Base-by-base conservation (phyloP, 37 sponge, comb jelly and placozoan species). In the Haliclona indistincta region DNA sequence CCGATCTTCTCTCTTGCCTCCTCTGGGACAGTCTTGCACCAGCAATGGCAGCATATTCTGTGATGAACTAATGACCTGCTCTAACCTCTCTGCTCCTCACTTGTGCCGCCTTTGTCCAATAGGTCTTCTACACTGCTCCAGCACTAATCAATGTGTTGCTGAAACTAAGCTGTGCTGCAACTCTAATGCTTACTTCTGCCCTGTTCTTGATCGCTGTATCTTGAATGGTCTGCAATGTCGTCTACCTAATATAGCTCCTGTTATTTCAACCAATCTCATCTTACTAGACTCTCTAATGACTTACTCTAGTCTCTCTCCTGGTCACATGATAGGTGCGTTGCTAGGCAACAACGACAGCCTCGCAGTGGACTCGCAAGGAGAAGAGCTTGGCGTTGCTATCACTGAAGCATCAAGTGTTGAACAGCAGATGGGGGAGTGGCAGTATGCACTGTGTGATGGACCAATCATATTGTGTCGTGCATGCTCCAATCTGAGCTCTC, bases 221-320 rank as follows among this genome's bases (percentile, higher is more conserved):
- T 30, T 28, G 5, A 26, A 11, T 58, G 61, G 74, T 30, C 39
- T 15, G 30, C 45, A 47, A 20, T 89, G 90, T 69, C 42, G 64
- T 39, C 72, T 87, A 0, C 78, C 93, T 7, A 92, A 92, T 63
- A 52, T 80, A 63, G 80, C 93, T 33, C 93, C 93, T 22, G 54
- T 13, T n/a, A 58, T 77, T 0, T 25, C 38, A 30, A 20, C 63
- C 0, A 38, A 47, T 35, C 61, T 89, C 22, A 66, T 84, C 10
- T 80, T 77, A 37, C 67, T 83, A 11, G 73, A 71, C 33, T 34
- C 67, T 2, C 13, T 92, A 26, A 43, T 44, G 6, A 37, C 70
- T 26, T 76, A 70, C 63, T 7, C 58, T 5, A 43, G 47, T 43
- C 39, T 44, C 6, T 40, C 60, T 8, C 23, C 71, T 47, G 54